Evolutionary conservation across 2,888 invertebrate species (phyloP).

Genomic region (Steromphala cineraria): DNA sequence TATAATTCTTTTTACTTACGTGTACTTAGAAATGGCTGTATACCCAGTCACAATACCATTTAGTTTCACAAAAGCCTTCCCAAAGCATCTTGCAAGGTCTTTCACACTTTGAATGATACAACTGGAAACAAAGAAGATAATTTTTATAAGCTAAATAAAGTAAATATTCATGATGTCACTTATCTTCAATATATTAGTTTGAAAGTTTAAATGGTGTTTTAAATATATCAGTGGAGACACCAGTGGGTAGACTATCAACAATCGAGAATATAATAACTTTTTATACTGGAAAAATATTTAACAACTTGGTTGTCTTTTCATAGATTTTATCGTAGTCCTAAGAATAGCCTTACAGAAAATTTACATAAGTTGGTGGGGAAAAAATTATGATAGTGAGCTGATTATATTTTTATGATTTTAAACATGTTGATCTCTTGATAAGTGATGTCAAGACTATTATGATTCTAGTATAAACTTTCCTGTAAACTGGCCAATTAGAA

Average conservation of each 20-base stretch:
- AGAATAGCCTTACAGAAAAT: too few species aligned
- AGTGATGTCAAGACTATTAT: too few species aligned
- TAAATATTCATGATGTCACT: too few species aligned
- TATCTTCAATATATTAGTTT: too few species aligned
- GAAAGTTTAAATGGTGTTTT: not conserved
- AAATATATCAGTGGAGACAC: not conserved
- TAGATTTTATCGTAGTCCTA: too few species aligned
- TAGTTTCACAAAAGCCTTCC: slow-evolving; percentile 39
- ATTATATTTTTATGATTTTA: too few species aligned
- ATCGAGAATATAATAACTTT: not conserved
- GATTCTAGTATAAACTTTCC: too few species aligned
- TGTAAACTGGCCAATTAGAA: not conserved
- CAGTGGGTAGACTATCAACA: not conserved
- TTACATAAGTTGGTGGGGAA: too few species aligned
- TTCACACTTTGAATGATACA: slow-evolving; percentile 38
- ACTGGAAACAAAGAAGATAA: slow-evolving; percentile 27
- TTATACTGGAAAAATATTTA: not conserved
- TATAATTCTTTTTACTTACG: slow-evolving; percentile 46
- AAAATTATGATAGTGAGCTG: too few species aligned
- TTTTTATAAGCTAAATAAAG: too few species aligned
- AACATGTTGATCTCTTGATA: too few species aligned
- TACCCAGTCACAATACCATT: slow-evolving; percentile 55
- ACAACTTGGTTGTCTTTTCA: too few species aligned
- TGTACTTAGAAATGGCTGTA: slow-evolving; percentile 60
- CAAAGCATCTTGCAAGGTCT: slow-evolving; percentile 37